phyloP scores from a whole-genome alignment of 1,140 invertebrate species.

The Drosophila burlai region DNA sequence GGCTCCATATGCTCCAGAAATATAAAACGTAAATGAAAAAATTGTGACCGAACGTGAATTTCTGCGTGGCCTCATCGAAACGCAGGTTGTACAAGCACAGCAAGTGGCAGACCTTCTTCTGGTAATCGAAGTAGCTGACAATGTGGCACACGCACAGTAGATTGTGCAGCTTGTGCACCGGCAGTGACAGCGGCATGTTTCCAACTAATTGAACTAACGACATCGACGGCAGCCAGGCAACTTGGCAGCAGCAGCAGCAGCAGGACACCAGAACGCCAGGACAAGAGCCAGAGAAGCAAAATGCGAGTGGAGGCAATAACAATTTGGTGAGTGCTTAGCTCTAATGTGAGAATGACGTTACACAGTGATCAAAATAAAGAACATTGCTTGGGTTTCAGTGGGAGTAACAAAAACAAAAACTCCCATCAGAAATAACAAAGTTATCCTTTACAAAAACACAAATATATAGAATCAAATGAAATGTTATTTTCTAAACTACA shows the following conservation, averaged over 20 bases:
- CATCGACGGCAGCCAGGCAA: background rate
- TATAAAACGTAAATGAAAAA: conserved; percentile 10
- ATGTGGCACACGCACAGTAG: conserved; percentile 55
- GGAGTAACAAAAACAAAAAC: too few relatives aligned
- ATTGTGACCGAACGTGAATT: conserved; percentile 30
- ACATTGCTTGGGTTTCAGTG: background rate
- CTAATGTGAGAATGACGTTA: conserved; percentile 55
- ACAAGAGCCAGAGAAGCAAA: conserved; percentile 1
- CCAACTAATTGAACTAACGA: conserved; percentile 38
- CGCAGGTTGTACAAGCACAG: conserved; percentile 23
- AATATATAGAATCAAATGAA: too few relatives aligned
- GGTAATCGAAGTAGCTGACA: conserved; percentile 37
- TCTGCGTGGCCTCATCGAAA: conserved; percentile 21
- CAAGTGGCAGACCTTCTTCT: conserved; percentile 34
- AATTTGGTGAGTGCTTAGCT: conserved; percentile 62
- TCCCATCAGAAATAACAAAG: too few relatives aligned
- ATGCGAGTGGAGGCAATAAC: conserved; percentile 38
- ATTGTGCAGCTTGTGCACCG: conserved; percentile 28
- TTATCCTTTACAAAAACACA: too few relatives aligned
- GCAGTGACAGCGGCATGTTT: conserved; percentile 39
- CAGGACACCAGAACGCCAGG: conserved; percentile 6
- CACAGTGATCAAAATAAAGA: conserved; percentile 9
- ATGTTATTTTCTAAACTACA: background rate
- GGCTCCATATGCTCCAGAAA: background rate
- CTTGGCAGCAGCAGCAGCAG: conserved; percentile 4